Conservation (phyloP, 2,113 vertebrate species). For the Aviceda subcristata region DNA sequence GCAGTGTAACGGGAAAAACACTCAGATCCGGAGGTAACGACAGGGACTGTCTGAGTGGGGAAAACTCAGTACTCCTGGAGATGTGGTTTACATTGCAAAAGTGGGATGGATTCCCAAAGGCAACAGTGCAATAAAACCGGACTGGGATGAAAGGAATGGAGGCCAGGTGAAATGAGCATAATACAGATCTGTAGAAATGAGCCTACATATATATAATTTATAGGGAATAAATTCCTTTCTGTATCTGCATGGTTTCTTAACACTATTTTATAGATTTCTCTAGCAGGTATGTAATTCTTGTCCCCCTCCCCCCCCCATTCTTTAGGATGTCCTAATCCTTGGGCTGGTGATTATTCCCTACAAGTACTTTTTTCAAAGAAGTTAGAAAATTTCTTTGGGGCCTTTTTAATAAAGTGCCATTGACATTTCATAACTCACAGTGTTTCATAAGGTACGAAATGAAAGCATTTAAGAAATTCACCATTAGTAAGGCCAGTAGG, state of each 20-base stretch:
- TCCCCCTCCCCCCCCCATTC: not conserved
- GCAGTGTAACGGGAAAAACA: not conserved
- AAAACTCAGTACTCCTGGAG: not conserved
- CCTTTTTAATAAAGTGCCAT: not conserved
- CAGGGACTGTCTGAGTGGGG: not conserved
- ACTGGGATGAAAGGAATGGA: not conserved
- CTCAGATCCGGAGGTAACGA: not conserved
- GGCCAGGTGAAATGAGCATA: not conserved
- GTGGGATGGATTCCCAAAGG: slow-evolving; percentile 3
- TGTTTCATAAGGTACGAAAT: not conserved
- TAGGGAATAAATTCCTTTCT: slow-evolving; percentile 23
- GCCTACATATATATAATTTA: not conserved
- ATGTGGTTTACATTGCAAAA: not conserved
- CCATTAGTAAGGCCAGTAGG: not conserved
- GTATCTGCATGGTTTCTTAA: not conserved
- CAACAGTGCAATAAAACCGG: not conserved
- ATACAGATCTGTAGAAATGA: not conserved
- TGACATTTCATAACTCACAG: not conserved
- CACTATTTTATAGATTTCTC: not conserved
- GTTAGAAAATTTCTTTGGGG: not conserved
- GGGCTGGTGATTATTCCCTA: not conserved
- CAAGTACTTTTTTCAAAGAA: not conserved
- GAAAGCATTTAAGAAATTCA: not conserved
- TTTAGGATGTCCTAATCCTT: slow-evolving; percentile 7
- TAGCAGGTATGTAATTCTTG: not conserved